Evolutionary conservation across 2,113 vertebrate genomes (phyloP).

Genomic region (Baryphthengus martii): DNA sequence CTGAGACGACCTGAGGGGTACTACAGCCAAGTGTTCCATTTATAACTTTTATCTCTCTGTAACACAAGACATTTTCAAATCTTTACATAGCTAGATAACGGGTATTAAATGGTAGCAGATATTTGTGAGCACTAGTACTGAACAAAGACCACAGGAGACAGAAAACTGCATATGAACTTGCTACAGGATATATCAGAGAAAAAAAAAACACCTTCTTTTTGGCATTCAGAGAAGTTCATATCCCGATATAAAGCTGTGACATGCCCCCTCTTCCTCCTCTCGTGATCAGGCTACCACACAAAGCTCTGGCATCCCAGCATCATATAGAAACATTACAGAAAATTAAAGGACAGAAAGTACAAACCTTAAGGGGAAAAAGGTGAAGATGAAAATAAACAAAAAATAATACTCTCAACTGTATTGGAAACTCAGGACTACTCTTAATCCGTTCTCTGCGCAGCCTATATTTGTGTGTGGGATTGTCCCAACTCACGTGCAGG

Average conservation of each 20-base stretch:
- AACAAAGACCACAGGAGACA: not conserved
- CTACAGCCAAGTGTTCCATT: not conserved
- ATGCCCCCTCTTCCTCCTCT: not conserved
- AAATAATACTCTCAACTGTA: not conserved
- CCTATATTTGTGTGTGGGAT: not conserved
- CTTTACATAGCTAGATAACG: not conserved
- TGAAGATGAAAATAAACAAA: not conserved
- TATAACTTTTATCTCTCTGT: not conserved
- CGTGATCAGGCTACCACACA: not conserved
- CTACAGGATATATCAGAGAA: not conserved
- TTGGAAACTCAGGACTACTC: not conserved
- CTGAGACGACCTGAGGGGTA: not conserved
- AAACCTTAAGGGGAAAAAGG: not conserved
- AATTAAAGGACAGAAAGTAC: not conserved
- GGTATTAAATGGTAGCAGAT: not conserved
- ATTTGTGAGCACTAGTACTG: not conserved
- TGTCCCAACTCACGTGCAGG: not conserved
- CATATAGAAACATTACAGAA: not conserved
- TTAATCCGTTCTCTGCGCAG: not conserved
- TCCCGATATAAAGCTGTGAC: not conserved
- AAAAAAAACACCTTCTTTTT: not conserved
- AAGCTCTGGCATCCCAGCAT: not conserved
- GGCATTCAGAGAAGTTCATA: not conserved
- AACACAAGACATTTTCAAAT: not conserved
- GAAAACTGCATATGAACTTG: not conserved